phyloP scores from a whole-genome alignment of 2,888 invertebrate genomes.

The Clistopyga incitator region DNA sequence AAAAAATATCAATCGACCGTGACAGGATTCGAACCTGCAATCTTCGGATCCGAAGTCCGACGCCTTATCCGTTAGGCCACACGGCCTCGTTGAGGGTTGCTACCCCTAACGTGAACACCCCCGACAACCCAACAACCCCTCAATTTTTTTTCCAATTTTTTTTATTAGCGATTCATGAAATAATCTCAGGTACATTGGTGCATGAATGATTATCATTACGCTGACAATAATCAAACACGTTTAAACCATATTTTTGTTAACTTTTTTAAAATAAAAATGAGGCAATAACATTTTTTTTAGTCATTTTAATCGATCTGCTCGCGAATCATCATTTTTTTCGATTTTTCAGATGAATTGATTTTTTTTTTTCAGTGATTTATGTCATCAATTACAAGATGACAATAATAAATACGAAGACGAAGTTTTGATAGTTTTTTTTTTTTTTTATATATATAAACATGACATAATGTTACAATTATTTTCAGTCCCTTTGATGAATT shows the following conservation, averaged over 20 bases:
- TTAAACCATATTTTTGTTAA: not conserved
- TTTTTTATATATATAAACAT: no score
- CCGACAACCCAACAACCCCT: slow-evolving; percentile 17
- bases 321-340: not conserved
- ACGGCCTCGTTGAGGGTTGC: slow-evolving; percentile 77
- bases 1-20: slow-evolving; percentile 81
- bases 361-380: no score
- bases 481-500: no score
- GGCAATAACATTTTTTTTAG: no score
- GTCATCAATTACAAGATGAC: no score
- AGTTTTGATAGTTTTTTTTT: no score
- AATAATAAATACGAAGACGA: no score
- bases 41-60: slow-evolving; percentile 86
- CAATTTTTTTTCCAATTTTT: not conserved
- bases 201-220: not conserved
- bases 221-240: not conserved
- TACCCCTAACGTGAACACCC: slow-evolving; percentile 70
- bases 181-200: slow-evolving; percentile 20
- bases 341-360: not conserved
- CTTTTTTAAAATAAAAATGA: slow-evolving; percentile 5
- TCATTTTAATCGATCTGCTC: not conserved
- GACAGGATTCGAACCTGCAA: slow-evolving; percentile 86
- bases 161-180: slow-evolving; percentile 6
- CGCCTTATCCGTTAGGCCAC: slow-evolving; percentile 85
- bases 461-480: no score